Base-by-base conservation (phyloP, 2,888 invertebrate genomes). In the Pachymerium ferrugineum region DNA sequence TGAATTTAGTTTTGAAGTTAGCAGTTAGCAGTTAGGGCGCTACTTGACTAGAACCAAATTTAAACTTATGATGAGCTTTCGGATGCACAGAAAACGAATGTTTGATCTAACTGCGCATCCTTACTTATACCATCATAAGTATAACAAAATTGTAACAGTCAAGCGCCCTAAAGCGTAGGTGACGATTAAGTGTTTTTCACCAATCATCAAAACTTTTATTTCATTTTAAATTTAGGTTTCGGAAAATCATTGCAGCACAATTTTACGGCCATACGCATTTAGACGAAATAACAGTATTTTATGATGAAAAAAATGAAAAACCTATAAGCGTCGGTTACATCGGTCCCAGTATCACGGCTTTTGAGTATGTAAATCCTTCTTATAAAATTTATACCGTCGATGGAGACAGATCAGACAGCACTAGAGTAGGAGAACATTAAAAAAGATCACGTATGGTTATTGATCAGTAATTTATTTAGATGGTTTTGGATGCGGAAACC, bases 401-500 rank as follows among this genome's bases (percentile, higher is more conserved):
- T 79, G 84, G 87, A 0, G 80, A 83, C 16, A 30, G 80, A 75
- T 75, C 78, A 74, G 70, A 78, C 3, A 78, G 79, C 3, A 80
- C 80, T 19, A 80, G 81, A 79, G 80, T 79, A 79, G 88, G 88
- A 81, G 3, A 68, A 29, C 5, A 10, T 25, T 1, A 29, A 10
- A 68, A 14, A 10, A 6, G 16, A 12, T 29, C 38, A 12, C 38
- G 6, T 22, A 5, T 68, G 14, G 68, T 29, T 68, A 30, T 68
- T 68, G 1, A 30, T 68, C 25, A 25, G 25, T 68, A 16, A 2
- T 33, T 30, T 70, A 31, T 69, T 2, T 31, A 92, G 91, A 86
- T 90, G 83, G 94, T 97, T 22, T 88, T 96, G 19, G 97, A 97
- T 83, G 96, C 95, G 80, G 95, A 96, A 82, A 94, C 93, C 0